Evolutionary conservation across 2,113 vertebrate species (phyloP), one percentile per base, ranked within the genome.

Genomic region (Osmerus eperlanus): DNA sequence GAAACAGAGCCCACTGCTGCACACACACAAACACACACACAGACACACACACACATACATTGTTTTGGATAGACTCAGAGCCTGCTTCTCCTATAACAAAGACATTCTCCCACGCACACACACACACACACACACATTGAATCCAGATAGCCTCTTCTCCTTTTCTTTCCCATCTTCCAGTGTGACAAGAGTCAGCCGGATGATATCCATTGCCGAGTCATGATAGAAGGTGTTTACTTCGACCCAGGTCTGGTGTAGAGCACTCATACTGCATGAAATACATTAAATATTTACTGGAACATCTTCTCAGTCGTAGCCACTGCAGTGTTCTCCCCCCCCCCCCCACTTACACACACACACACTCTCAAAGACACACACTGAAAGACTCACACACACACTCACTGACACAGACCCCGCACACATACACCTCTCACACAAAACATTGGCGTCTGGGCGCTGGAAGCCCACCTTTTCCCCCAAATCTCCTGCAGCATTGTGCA

Each of bases 241-340:
- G 75, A 77, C 83, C 78, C 67, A 8, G 75, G 74, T 78, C 80
- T 77, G 77, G 83, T 81, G 76, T 74, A 70, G 65, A 75, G 65
- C 73, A 77, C 80, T 74, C 52, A 71, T 55, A 80, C 83, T 19
- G 14, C 85, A 77, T 61, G 67, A 79, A 81, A 47, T 7, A 80
- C 21, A 87, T 87, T 76, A 87, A 87, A 87, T 87, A 88, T 90
- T 91, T 87, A 90, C 78, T 70, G 28, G 78, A 78, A 89, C 86
- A 89, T 87, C 86, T 84, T 80, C 69, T 66, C 59, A 67, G 32
- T 81, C 73, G 68, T 56, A 4, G 74, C 83, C 74, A 72, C 78
- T 73, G 65, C 55, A 69, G 72, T 81, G 70, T 75, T 68, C 72
- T 75, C n/a, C n/a, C 81, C 79, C 85, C 80, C 72, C 74, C 69